Base-by-base conservation (phyloP, 2,113 vertebrate species). In the Scopus umbretta region DNA sequence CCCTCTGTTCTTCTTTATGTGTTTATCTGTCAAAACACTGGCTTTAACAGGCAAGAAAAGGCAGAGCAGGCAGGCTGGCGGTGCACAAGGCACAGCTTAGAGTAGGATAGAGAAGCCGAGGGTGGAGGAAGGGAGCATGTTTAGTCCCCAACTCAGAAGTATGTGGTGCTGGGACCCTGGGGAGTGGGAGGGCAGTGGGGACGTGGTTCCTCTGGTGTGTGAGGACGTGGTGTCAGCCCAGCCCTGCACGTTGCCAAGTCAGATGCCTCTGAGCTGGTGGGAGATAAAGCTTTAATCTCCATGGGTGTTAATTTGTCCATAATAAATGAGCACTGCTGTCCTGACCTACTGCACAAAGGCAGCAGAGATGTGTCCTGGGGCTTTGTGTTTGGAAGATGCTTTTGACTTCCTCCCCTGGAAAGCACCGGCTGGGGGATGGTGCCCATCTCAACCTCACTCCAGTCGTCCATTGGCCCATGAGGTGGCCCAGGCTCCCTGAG, bases 271-370 rank as follows among this genome's bases (percentile, higher is more conserved):
- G 80, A 96, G 72, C 83, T 0, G 3, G 40, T 0, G 0, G 75
- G 68, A 95, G 92, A 81, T 91, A 74, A 94, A 94, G 66, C 50
- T 92, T 95, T 94, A 92, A 93, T 94, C 94, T 92, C 78, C 30
- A 9, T 71, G 73, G 75, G 86, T 0, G 4, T 90, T 94, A 94
- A 89, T 97, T 96, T 96, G 52, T 82, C 40, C 9, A 2, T 90
- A 80, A 63, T 87, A 96, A 97, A 93, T 82, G 75, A 90, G 61
- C 0, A 0, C n/a, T 0, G 0, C 56, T 68, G 23, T 58, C 68
- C 32, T 85, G 36, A 73, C 88, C 58, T 84, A 36, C 53, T 71
- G 61, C 75, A 78, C 63, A 85, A 83, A 81, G 63, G 59, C 82
- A 65, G 20, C 1, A 1, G 63, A 63, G 74, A 40, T 78, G 34